These are phyloP conservation scores for Zygothrica quintamaculata DNA, from an alignment of 2,888 invertebrate genomes.

Conservation along the genomic window DNA sequence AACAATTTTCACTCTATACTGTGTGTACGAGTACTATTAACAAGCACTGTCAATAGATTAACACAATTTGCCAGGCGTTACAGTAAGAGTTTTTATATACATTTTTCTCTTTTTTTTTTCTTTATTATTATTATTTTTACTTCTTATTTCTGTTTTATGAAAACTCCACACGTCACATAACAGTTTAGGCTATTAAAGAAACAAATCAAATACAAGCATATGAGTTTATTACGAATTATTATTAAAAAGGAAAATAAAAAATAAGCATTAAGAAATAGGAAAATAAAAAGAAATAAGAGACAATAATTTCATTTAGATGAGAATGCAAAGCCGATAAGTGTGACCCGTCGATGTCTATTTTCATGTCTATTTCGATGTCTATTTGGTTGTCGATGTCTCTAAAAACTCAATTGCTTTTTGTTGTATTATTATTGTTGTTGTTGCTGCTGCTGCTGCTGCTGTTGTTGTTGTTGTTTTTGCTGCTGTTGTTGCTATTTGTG, in stretches of 20 bases:
- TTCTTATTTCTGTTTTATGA: conserved; percentile 3
- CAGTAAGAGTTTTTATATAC: too few relatives aligned
- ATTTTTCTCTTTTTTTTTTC: too few relatives aligned
- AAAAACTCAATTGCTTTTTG: conserved; percentile 65
- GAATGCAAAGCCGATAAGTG: conserved; percentile 61
- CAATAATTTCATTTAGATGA: conserved; percentile 71
- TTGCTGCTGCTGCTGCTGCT: too few relatives aligned
- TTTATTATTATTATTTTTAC: too few relatives aligned
- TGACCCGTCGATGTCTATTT: conserved; percentile 18
- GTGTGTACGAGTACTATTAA: neutral
- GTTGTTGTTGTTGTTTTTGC: too few relatives aligned
- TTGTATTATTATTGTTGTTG: too few relatives aligned
- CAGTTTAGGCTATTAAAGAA: conserved; percentile 50
- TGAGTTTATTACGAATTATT: neutral
- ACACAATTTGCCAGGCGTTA: too few relatives aligned
- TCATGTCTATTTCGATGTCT: neutral
- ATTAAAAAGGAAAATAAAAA: conserved; percentile 14
- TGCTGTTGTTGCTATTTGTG: too few relatives aligned
- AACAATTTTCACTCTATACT: conserved; percentile 35
- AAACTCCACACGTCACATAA: conserved; percentile 50
- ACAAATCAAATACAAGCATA: conserved; percentile 33
- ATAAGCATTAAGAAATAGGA: conserved; percentile 7
- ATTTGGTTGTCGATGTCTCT: neutral
- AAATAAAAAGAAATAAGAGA: conserved; percentile 24
- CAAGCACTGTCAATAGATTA: conserved; percentile 6